Percentiles rank a stretch among this genome's conserved stretches.
Evolutionary conservation across 2,888 invertebrate genomes (phyloP).

Genomic region (Cyclophora albipunctata): DNA sequence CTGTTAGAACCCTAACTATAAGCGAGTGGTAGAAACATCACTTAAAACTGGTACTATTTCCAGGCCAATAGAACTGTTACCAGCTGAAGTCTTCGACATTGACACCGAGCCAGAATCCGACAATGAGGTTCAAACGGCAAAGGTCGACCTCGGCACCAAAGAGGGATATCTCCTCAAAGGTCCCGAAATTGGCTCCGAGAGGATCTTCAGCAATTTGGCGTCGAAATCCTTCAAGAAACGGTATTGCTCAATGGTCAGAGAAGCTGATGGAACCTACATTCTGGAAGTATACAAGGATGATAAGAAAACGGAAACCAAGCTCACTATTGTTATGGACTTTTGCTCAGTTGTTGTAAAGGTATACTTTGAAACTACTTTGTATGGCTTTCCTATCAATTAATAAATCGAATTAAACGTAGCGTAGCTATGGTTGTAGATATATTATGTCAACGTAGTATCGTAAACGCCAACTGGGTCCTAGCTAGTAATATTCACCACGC

Average conservation of each 20-base stretch:
- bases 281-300: constrained; percentile 96
- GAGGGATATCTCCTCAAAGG: constrained; percentile 94
- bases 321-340: constrained; percentile 95
- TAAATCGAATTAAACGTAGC: no score
- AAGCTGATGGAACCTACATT: constrained; percentile 93
- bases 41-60: neutral
- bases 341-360: constrained; percentile 92
- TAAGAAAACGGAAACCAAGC: constrained; percentile 91
- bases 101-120: constrained; percentile 90
- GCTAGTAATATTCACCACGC: no score
- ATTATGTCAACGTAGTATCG: no score
- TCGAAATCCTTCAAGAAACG: constrained; percentile 94
- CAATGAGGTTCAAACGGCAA: constrained; percentile 81
- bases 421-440: no score
- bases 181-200: constrained; percentile 91
- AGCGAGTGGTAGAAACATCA: no score
- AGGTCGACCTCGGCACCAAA: constrained; percentile 87
- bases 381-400: no score
- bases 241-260: constrained; percentile 91
- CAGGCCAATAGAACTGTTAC: constrained; percentile 47
- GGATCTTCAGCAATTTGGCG: constrained; percentile 92
- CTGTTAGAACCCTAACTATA: no score
- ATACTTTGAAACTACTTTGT: constrained; percentile 20
- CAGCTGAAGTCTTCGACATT: constrained; percentile 91
- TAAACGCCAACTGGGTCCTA: no score